phyloP scores from a whole-genome alignment of 64 coral and sea anemone species.

The Hydrozoanthus tunicans region DNA sequence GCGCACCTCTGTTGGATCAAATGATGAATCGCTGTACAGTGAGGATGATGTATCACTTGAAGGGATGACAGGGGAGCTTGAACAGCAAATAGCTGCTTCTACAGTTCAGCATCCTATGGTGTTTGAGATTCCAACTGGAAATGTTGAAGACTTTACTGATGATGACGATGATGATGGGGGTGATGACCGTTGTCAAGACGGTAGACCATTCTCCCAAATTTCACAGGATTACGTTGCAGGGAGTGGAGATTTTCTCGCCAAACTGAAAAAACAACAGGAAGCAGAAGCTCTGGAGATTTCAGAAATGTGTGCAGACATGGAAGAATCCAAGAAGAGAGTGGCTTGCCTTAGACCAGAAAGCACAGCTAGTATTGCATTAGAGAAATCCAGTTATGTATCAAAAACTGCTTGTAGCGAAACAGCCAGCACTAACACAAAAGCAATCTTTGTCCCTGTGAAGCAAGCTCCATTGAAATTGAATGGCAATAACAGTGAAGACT shows the following conservation, averaged over 20 bases:
- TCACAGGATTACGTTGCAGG: constrained; percentile 35
- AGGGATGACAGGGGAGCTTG: background rate
- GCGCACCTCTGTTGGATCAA: background rate
- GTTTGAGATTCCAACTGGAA: constrained; percentile 45
- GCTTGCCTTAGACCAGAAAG: background rate
- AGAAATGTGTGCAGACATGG: constrained; percentile 53
- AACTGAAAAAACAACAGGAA: constrained; percentile 37
- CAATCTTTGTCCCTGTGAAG: background rate
- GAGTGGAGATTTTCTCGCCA: constrained; percentile 31
- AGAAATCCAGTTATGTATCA: background rate
- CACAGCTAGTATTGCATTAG: no score
- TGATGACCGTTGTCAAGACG: background rate
- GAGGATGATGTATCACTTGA: constrained; percentile 28
- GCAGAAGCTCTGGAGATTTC: constrained; percentile 33
- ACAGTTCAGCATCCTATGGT: background rate
- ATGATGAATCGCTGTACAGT: constrained; percentile 17
- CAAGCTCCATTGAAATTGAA: background rate
- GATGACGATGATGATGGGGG: background rate
- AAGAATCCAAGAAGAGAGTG: constrained; percentile 16
- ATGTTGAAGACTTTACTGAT: constrained; percentile 24
- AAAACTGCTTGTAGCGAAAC: background rate
- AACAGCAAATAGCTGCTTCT: background rate
- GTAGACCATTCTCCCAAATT: background rate
- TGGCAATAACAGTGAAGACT: background rate
- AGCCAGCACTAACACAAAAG: background rate